Evolutionary conservation across 2,888 invertebrate species (phyloP), one percentile per base, ranked within the genome.

Genomic region (Folsomia candida): DNA sequence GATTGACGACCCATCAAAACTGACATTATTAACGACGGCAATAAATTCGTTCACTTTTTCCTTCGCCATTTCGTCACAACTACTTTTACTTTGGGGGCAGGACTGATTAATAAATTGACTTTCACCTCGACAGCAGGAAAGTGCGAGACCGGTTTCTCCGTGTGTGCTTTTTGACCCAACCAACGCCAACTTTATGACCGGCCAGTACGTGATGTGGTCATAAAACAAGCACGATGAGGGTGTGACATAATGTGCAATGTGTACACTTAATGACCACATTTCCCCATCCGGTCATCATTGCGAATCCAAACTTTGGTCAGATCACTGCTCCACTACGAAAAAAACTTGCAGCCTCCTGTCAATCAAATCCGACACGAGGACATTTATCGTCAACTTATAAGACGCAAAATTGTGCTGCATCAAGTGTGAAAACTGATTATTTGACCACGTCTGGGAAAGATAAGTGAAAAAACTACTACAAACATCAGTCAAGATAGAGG

Each of bases 1-100:
- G 70, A 68, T 68, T 70, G 61, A 61, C 61, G 61, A 61, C 61
- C 61, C n/a, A 61, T 28, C 27, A 61, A 37, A 37, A 37, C 37
- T n/a, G n/a, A 14, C 37, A 4, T 9, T 14, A 37, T 37, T 37
- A 37, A 37, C 37, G 37, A 37, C 37, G 37, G 37, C 37, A 37
- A 37, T 37, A 37, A 37, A 37, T 37, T 37, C 37, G 14, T 37
- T 37, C 37, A 37, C 37, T 37, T 37, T 37, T 37, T 37, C 14
- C 37, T 37, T 14, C 6, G 37, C 14, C n/a, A n/a, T n/a, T n/a
- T n/a, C n/a, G n/a, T n/a, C n/a, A n/a, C n/a, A n/a, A n/a, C n/a
- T n/a, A n/a, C n/a, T n/a, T n/a, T n/a, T n/a, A n/a, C n/a, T n/a
- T n/a, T n/a, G n/a, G n/a, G n/a, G n/a, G n/a, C n/a, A n/a, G n/a